These are phyloP conservation scores for Eupithecia dodoneata DNA, from an alignment of 2,888 invertebrate species.

Conservation along the genomic window DNA sequence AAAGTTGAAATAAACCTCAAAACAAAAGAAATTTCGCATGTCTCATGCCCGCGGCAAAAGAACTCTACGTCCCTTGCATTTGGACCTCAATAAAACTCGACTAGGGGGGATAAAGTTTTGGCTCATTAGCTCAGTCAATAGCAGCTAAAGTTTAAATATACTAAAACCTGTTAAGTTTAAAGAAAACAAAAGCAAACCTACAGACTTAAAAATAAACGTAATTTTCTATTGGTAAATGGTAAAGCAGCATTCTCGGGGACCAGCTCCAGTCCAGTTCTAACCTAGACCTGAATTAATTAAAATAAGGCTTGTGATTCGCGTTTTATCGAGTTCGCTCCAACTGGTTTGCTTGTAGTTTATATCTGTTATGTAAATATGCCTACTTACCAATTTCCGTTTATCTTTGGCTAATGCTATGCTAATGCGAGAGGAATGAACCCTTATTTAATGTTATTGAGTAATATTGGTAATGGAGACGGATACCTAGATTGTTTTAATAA, in stretches of 20 bases:
- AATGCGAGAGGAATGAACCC: conserved; percentile 33
- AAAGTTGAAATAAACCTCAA: too few species aligned
- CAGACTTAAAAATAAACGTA: neutral
- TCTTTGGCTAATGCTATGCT: conserved; percentile 39
- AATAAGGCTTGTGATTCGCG: neutral
- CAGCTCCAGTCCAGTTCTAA: conserved; percentile 6
- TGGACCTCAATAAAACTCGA: too few species aligned
- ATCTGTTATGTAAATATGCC: conserved; percentile 40
- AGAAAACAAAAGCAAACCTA: neutral
- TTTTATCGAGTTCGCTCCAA: neutral
- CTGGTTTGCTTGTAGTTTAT: conserved; percentile 17
- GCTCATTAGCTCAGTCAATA: neutral
- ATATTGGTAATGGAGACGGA: conserved; percentile 2
- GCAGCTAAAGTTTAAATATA: neutral
- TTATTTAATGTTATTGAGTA: conserved; percentile 22
- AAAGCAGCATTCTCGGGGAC: conserved; percentile 6
- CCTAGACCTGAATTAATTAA: conserved; percentile 5
- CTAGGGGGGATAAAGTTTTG: neutral
- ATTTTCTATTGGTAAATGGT: conserved; percentile 8
- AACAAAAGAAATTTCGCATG: too few species aligned
- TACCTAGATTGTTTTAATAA: neutral
- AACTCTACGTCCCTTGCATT: too few species aligned
- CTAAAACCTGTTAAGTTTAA: neutral
- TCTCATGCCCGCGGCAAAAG: too few species aligned
- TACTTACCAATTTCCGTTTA: conserved; percentile 34